Evolutionary conservation across 2,797 vertebrate genomes (phyloP).

Genomic region (Etheostoma nigrum): DNA sequence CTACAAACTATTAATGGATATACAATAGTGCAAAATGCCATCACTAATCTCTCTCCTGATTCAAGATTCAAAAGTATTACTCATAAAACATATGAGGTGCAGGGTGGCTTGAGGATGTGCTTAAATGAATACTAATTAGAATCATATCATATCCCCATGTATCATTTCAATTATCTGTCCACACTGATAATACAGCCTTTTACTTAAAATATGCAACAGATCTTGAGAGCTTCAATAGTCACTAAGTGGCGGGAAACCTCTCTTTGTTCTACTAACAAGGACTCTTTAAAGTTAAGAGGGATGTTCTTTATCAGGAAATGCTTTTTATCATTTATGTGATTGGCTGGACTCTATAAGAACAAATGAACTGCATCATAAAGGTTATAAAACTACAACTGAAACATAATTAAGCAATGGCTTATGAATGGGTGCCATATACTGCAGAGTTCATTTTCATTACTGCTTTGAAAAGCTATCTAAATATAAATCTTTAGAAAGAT

Average conservation of each 20-base stretch:
- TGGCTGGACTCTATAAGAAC: neutral
- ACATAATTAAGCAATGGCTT: neutral
- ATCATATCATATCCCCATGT: neutral
- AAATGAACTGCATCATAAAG: neutral
- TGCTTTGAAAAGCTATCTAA: neutral
- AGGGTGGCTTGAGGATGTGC: neutral
- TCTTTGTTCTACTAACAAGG: neutral
- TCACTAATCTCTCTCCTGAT: neutral
- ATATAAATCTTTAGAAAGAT: neutral
- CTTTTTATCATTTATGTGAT: slow-evolving; percentile 7
- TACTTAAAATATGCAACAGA: neutral
- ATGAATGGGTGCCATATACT: slow-evolving; percentile 9
- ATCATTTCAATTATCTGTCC: neutral
- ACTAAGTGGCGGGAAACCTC: neutral
- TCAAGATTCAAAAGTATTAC: neutral
- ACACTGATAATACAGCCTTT: neutral
- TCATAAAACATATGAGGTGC: neutral
- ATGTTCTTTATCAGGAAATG: neutral
- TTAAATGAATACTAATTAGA: neutral
- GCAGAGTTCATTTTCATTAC: neutral
- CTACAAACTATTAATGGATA: neutral
- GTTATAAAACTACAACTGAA: neutral
- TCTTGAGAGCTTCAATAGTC: neutral
- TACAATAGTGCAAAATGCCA: neutral
- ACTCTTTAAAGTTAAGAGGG: neutral